A percentile compares a stretch with the other conserved stretches of the same genome.
Conservation (phyloP, 2,797 vertebrate species). For the Chromis chromis region DNA sequence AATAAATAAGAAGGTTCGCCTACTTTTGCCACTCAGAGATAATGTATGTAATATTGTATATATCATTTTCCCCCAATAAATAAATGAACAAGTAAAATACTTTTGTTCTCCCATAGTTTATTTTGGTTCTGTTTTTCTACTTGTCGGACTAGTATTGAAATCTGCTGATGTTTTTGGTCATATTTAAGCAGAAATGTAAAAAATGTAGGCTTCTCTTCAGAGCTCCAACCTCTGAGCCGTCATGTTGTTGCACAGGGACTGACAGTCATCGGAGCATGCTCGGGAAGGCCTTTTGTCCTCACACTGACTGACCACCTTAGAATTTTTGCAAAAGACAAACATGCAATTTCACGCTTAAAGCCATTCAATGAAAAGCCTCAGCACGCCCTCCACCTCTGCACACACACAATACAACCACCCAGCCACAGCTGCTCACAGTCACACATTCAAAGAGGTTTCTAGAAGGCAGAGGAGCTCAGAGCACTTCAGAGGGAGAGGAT, state of each 20-base stretch:
- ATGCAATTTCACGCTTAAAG: background rate
- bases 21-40: too few species aligned
- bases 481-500: background rate
- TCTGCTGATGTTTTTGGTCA: too few species aligned
- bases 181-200: too few species aligned
- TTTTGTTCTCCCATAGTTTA: too few species aligned
- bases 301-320: background rate
- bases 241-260: constrained; percentile 12
- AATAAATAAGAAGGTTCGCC: too few species aligned
- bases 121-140: too few species aligned
- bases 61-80: too few species aligned
- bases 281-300: background rate
- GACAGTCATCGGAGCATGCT: constrained; percentile 3
- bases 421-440: background rate
- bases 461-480: background rate
- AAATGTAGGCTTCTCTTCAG: background rate
- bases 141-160: too few species aligned
- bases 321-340: background rate
- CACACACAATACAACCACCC: background rate
- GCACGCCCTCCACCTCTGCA: background rate
- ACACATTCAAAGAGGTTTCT: background rate
- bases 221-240: constrained; percentile 17
- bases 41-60: too few species aligned
- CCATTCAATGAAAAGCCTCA: background rate
- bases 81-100: too few species aligned